Base-by-base conservation (phyloP, 2,888 invertebrate genomes). In the Epinotia bilunana region DNA sequence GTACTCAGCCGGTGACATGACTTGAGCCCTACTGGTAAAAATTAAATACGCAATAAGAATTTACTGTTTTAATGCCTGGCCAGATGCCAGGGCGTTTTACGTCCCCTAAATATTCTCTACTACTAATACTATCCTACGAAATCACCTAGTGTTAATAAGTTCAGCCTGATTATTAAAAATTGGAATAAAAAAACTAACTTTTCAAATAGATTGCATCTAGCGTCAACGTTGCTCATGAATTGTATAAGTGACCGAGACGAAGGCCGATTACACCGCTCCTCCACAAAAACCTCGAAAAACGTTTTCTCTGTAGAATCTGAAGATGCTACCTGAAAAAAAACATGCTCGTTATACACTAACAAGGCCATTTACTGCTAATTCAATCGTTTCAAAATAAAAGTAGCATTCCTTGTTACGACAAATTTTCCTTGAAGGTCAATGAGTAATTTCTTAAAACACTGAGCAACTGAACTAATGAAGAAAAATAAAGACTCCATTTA, bases 161-260 rank as follows among this genome's bases (percentile, higher is more conserved):
- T 39, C 39, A 9, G 7, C 9, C 39, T 39, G 39, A 9, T 39
- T 1, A 39, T 39, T 9, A 39, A 39, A 33, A 33, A 33, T 6
- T 6, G 6, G 33, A n/a, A 33, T 28, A 62, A 23, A 61, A 33
- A 18, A 13, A 72, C 89, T 86, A 84, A 94, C 86, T 95, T 91
- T 72, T 95, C 90, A 84, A 96, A 96, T 1, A 96, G 88, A 83
- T 97, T 95, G 58, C 95, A 92, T 76, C 89, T 88, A 0, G 86
- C 87, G 78, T 97, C 97, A 6, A 96, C 92, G 63, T 94, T 87
- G 23, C 95, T 94, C 96, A 97, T 97, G 83, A 95, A 96, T 76
- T 95, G 87, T 78, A 96, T 93, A 0, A 97, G 87, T 0, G 92
- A 90, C 65, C 91, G 92, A 0, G 96, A 95, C 1, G 95, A 94